Evolutionary conservation across 2,888 invertebrate species (phyloP), one percentile per base, ranked within the genome.

Genomic region (Sarcophaga carnaria): DNA sequence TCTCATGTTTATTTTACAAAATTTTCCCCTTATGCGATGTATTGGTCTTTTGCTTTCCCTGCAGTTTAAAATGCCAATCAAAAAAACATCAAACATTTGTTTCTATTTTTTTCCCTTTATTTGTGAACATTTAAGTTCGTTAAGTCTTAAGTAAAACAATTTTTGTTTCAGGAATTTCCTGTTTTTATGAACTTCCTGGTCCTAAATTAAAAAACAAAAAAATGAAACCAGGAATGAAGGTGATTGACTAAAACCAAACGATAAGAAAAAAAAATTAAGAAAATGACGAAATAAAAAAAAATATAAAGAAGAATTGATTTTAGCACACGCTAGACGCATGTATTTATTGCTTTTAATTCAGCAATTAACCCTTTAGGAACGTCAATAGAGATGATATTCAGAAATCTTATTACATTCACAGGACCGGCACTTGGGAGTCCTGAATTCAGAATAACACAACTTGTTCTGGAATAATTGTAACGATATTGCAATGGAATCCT

Each of bases 171-270:
- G 80, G 76, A 86, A 80, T 77, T 83, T 86, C 80, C 83, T 86
- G 37, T 64, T 86, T 69, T 76, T 80, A 72, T 76, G 76, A 83
- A 85, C 85, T 72, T 87, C 87, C 87, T 87, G 79, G 63, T 59
- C 45, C 45, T 10, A 59, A 80, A 69, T 14, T 14, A 49, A 11
- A 49, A 11, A 49, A 49, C 22, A 49, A 14, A 11, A 5, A 54
- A 54, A 54, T 12, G 14, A 37, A 10, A 37, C 37, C 10, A 10
- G 4, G 54, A 54, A 17, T 54, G 4, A 54, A 54, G 17, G 5
- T 49, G 14, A n/a, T n/a, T n/a, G n/a, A 54, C 12, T 17, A 54
- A 54, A 54, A 54, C 1, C 3, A 54, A 54, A 54, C 54, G 54
- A 54, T 1, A 54, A 49, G 4, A 54, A 54, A 54, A 54, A 54